Evolutionary conservation across 2,888 invertebrate species (phyloP).

Genomic region (Hydrotaea diabolus): DNA sequence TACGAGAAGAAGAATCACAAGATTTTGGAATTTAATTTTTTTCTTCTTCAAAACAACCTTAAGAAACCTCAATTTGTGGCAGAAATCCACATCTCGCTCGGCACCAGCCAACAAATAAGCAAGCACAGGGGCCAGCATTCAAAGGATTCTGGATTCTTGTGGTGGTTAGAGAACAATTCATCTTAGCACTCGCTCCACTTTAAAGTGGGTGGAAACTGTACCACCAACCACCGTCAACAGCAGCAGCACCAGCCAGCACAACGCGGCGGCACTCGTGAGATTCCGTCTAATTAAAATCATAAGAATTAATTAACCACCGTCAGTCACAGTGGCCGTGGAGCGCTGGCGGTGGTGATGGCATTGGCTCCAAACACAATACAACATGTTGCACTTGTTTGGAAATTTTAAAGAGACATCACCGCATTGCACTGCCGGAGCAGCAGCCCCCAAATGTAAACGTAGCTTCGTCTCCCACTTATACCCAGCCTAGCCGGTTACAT

Average conservation of each 20-base stretch:
- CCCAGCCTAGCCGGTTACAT: background rate
- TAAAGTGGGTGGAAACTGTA: conserved; percentile 64
- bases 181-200: conserved; percentile 19
- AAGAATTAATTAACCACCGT: conserved; percentile 62
- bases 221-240: background rate
- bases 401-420: conserved; percentile 16
- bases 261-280: conserved; percentile 41
- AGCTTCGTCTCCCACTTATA: background rate
- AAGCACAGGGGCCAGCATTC: background rate
- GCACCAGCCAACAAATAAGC: no score
- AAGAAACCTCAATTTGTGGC: conserved; percentile 8
- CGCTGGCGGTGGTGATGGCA: background rate
- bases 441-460: background rate
- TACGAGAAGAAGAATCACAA: conserved; percentile 38
- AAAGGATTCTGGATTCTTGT: conserved; percentile 8
- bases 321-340: no score
- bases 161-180: background rate
- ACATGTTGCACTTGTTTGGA: conserved; percentile 61
- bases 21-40: conserved; percentile 32
- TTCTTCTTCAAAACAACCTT: background rate
- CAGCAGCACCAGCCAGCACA: background rate
- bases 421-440: background rate
- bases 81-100: background rate
- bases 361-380: conserved; percentile 38
- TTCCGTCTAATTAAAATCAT: conserved; percentile 61